Conservation (phyloP, 1,140 invertebrate genomes). For the Eurytemora carolleeae region DNA sequence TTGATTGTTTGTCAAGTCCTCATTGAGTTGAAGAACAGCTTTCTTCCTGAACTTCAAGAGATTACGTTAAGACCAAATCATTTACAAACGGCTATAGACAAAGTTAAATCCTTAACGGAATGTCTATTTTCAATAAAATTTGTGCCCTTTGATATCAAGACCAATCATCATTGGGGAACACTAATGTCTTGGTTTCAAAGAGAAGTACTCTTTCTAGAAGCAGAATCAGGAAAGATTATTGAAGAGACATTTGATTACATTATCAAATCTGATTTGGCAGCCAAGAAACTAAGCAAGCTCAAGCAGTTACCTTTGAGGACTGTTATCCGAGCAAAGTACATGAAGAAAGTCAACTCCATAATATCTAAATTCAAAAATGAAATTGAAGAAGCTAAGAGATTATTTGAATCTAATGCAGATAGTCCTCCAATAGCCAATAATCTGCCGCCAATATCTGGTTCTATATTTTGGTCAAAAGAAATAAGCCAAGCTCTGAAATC, state of each 20-base stretch:
- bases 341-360: neutral
- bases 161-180: conserved; percentile 59
- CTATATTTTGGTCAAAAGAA: conserved; percentile 48
- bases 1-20: conserved; percentile 48
- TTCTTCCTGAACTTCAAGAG: conserved; percentile 59
- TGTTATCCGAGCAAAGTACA: conserved; percentile 26
- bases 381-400: conserved; percentile 41
- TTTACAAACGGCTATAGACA: conserved; percentile 36
- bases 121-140: conserved; percentile 55
- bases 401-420: conserved; percentile 30
- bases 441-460: conserved; percentile 51
- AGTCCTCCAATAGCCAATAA: conserved; percentile 50
- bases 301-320: conserved; percentile 24
- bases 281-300: conserved; percentile 56
- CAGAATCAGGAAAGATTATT: conserved; percentile 60
- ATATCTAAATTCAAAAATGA: conserved; percentile 53
- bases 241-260: conserved; percentile 60
- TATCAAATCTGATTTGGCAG: conserved; percentile 52
- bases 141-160: conserved; percentile 50
- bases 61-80: conserved; percentile 60
- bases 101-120: conserved; percentile 33
- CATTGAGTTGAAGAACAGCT: conserved; percentile 69
- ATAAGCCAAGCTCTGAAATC: neutral
- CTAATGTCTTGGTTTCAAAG: conserved; percentile 50
- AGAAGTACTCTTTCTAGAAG: conserved; percentile 48